Base-by-base conservation (phyloP, 2,797 vertebrate genomes). In the Tolypeutes matacus region DNA sequence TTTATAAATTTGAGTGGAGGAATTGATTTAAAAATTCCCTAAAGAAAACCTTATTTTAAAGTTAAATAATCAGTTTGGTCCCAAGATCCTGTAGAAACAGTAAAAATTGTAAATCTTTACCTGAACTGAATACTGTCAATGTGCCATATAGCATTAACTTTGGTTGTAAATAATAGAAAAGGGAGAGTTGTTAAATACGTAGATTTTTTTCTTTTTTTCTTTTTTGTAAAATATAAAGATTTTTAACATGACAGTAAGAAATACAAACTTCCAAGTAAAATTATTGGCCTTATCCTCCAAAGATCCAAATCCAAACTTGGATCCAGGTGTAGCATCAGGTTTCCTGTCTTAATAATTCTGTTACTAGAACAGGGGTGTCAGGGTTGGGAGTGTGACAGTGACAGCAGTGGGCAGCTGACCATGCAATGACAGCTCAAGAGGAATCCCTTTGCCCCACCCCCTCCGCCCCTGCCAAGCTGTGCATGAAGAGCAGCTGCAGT, bases 341-440 rank as follows among this genome's bases (percentile, higher is more conserved):
- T 89, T 60, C n/a, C 60, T 77, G 69, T 94, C 18, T 60, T 29
- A 67, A 2, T 81, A 27, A 86, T 86, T 89, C 81, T 88, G 39
- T 82, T 81, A 51, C 36, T 89, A 64, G 53, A 72, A 29, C 10
- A 36, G 42, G 62, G 83, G 3, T 91, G 70, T 93, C 42, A 25
- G 64, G 70, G 70, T 85, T 78, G 70, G 82, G 56, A 73, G 56
- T 77, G 1, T 86, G 96, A 78, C 67, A 83, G 89, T 96, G 95
- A 95, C 18, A 34, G 84, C 93, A 72, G 2, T 36, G 73, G 51
- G 70, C 88, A 95, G 90, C 96, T 96, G 95, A 65, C 76, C 69
- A 5, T 8, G 15, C 39, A 76, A 56, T 72, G 78, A n/a, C 60
- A 60, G 60, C 39, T 62, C 46, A 73, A 25, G 90, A 92, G 46